phyloP scores from a whole-genome alignment of 2,888 invertebrate species.

The Macaria liturata region DNA sequence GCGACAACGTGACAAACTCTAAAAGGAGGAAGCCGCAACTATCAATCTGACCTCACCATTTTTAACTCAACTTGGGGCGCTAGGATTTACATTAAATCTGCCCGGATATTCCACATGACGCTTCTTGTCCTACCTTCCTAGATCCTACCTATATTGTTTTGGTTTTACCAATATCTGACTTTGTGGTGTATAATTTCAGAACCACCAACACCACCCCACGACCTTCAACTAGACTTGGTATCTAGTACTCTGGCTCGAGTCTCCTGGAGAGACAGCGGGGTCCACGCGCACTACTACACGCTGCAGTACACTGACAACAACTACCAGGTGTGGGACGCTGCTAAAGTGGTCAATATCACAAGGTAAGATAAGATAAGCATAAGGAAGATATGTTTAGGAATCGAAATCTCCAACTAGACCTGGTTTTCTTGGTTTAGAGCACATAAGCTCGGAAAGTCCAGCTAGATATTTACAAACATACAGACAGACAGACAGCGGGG shows the following conservation, averaged over 20 bases:
- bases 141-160: not conserved
- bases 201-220: constrained; percentile 72
- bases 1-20: too few species aligned
- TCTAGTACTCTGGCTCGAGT: constrained; percentile 65
- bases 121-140: not conserved
- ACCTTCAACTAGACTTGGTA: constrained; percentile 72
- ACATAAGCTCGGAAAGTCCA: too few species aligned
- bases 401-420: too few species aligned
- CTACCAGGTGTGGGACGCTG: constrained; percentile 68
- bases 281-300: constrained; percentile 71
- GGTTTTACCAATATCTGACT: not conserved
- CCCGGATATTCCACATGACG: too few species aligned
- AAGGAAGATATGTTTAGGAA: too few species aligned
- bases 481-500: too few species aligned
- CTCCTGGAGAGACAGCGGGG: constrained; percentile 70
- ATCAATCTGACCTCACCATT: too few species aligned
- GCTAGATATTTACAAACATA: too few species aligned
- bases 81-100: too few species aligned
- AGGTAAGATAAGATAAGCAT: constrained; percentile 45
- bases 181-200: constrained; percentile 48
- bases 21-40: too few species aligned
- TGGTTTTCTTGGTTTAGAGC: too few species aligned
- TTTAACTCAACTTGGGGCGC: too few species aligned
- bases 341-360: constrained; percentile 68
- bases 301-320: constrained; percentile 69